phyloP scores from a whole-genome alignment of 2,113 vertebrate genomes.

The Ornithorhynchus anatinus region DNA sequence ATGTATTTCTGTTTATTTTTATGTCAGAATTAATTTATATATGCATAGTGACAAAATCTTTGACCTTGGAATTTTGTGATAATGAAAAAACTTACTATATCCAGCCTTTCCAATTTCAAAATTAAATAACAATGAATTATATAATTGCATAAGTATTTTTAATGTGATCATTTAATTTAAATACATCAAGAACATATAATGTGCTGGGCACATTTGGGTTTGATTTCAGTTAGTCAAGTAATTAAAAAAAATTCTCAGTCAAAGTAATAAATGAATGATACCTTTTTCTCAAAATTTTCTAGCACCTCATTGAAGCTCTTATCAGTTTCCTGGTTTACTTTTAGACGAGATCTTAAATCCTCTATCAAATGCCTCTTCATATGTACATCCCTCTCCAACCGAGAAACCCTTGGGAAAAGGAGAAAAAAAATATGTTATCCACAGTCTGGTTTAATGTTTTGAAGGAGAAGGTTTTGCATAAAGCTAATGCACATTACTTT shows the following conservation, averaged over 20 bases:
- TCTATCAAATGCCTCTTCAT: constrained; percentile 91
- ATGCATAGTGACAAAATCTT: neutral
- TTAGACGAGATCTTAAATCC: constrained; percentile 82
- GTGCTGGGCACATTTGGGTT: too few species aligned
- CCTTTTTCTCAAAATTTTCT: constrained; percentile 87
- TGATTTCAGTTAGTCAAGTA: too few species aligned
- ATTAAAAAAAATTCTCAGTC: neutral
- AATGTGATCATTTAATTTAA: neutral
- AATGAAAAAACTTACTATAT: neutral
- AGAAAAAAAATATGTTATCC: constrained; percentile 18
- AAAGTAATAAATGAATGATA: constrained; percentile 47
- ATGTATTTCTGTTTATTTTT: neutral
- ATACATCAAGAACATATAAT: neutral
- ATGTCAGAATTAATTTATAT: neutral
- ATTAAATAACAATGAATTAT: neutral
- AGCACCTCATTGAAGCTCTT: constrained; percentile 75
- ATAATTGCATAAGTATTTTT: neutral
- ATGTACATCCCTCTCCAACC: constrained; percentile 80
- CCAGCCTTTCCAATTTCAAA: neutral
- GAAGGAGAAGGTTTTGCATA: constrained; percentile 5
- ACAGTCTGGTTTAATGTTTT: constrained; percentile 27
- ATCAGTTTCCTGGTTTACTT: constrained; percentile 84
- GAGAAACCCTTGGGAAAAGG: constrained; percentile 70
- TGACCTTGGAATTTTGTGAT: neutral
- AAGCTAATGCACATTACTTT: neutral